phyloP scores from a whole-genome alignment of 2,113 vertebrate species.

The Poeciliopsis turrubarensis region DNA sequence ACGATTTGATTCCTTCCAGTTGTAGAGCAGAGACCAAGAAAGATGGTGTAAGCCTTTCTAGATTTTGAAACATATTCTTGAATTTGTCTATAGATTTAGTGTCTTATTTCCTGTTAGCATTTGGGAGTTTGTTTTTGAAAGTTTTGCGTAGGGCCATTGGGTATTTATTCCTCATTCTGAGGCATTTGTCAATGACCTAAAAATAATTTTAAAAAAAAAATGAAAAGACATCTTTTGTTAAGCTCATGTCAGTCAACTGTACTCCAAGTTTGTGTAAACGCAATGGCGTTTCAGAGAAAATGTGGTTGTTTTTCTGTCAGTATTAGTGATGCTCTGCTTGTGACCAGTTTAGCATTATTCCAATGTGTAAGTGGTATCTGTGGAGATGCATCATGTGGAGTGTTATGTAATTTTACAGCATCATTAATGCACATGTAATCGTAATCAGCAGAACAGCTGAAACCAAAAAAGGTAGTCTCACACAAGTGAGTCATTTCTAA shows the following conservation, averaged over 20 bases:
- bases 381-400: conserved; percentile 19
- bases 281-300: conserved; percentile 35
- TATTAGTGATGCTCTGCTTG: conserved; percentile 43
- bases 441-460: not conserved
- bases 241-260: conserved; percentile 13
- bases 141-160: not conserved
- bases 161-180: not conserved
- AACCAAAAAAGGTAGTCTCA: conserved; percentile 31
- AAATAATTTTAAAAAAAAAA: not conserved
- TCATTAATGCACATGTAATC: conserved; percentile 8
- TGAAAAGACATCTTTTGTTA: not conserved
- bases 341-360: conserved; percentile 10
- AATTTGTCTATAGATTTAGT: too few relatives aligned
- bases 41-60: too few relatives aligned
- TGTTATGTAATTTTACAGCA: conserved; percentile 26
- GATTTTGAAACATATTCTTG: too few relatives aligned
- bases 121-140: too few relatives aligned
- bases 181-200: not conserved
- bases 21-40: too few relatives aligned
- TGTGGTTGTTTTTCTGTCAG: conserved; percentile 42
- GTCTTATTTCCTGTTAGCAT: too few relatives aligned
- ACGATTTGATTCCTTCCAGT: too few relatives aligned
- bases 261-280: conserved; percentile 39
- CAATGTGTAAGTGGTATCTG: conserved; percentile 12
- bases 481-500: conserved; percentile 35